A percentile compares a stretch with the other conserved stretches of the same genome.
phyloP scores from a whole-genome alignment of 2,797 vertebrate genomes.

The Glyptemys insculpta region DNA sequence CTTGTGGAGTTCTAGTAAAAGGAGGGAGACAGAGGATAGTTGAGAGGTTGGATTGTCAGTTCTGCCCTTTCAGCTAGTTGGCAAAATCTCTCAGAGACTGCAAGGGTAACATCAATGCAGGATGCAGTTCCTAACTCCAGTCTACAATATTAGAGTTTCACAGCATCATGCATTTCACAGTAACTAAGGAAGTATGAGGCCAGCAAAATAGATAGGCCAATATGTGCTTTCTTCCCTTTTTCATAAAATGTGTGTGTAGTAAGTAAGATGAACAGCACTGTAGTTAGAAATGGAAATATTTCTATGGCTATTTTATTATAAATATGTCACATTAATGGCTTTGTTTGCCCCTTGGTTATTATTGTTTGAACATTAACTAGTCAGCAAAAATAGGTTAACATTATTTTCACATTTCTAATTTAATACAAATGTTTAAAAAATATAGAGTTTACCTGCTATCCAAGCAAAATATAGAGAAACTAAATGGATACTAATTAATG shows the following conservation, averaged over 20 bases:
- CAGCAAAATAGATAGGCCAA: constrained; percentile 33
- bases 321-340: constrained; percentile 57
- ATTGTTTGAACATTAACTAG: constrained; percentile 60
- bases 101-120: constrained; percentile 1
- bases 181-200: constrained; percentile 33
- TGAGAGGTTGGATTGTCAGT: background rate
- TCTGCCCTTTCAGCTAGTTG: constrained; percentile 33
- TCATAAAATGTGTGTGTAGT: constrained; percentile 31
- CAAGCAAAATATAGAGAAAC: constrained; percentile 63
- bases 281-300: constrained; percentile 64
- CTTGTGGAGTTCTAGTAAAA: background rate
- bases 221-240: constrained; percentile 12
- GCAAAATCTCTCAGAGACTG: constrained; percentile 28
- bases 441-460: constrained; percentile 8
- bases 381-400: constrained; percentile 56
- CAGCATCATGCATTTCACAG: constrained; percentile 1
- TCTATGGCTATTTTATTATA: constrained; percentile 55
- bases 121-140: constrained; percentile 36
- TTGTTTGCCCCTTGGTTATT: constrained; percentile 56
- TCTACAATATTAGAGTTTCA: constrained; percentile 13
- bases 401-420: constrained; percentile 55
- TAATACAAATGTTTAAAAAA: constrained; percentile 56
- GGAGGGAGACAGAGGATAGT: background rate
- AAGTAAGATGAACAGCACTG: constrained; percentile 65
- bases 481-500: constrained; percentile 19